Percentiles rank a stretch among this genome's conserved stretches.
phyloP scores from a whole-genome alignment of 2,113 vertebrate species.

The Pitta sordida region DNA sequence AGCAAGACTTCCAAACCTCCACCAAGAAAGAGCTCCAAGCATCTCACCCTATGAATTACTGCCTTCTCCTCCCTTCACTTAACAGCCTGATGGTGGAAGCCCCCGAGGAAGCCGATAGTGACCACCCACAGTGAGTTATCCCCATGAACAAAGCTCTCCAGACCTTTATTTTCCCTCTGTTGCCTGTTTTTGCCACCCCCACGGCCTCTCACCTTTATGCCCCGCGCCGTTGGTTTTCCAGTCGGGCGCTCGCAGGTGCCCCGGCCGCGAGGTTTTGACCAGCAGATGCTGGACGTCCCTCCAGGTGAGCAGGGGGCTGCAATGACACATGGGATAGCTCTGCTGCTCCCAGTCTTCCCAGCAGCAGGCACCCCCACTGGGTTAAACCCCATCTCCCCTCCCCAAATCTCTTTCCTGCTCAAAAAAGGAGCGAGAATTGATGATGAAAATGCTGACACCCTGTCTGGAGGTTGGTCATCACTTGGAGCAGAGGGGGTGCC shows the following conservation, averaged over 20 bases:
- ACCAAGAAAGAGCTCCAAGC: neutral
- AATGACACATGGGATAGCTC: neutral
- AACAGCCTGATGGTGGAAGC: neutral
- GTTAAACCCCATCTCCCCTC: neutral
- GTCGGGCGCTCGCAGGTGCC: constrained; percentile 85
- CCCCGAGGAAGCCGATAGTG: neutral
- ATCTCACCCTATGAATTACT: neutral
- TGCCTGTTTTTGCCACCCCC: neutral
- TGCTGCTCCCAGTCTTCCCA: neutral
- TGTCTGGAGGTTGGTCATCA: neutral
- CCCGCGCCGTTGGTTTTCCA: constrained; percentile 90
- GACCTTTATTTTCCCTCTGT: neutral
- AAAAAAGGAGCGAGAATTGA: neutral
- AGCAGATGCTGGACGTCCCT: constrained; percentile 91
- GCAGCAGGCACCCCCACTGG: neutral
- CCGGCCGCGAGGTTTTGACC: constrained; percentile 85
- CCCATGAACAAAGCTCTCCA: accelerated
- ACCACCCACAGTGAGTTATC: neutral
- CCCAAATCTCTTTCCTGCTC: neutral
- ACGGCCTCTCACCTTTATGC: constrained; percentile 74
- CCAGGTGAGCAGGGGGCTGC: constrained; percentile 87
- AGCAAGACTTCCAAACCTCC: neutral
- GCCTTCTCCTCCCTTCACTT: neutral
- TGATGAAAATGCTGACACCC: neutral
- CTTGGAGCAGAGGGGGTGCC: neutral